A percentile compares a stretch with the other conserved stretches of the same genome.
These are phyloP conservation scores for Helicolenus hilgendorfi DNA, from an alignment of 2,797 vertebrate genomes.

Conservation along the genomic window DNA sequence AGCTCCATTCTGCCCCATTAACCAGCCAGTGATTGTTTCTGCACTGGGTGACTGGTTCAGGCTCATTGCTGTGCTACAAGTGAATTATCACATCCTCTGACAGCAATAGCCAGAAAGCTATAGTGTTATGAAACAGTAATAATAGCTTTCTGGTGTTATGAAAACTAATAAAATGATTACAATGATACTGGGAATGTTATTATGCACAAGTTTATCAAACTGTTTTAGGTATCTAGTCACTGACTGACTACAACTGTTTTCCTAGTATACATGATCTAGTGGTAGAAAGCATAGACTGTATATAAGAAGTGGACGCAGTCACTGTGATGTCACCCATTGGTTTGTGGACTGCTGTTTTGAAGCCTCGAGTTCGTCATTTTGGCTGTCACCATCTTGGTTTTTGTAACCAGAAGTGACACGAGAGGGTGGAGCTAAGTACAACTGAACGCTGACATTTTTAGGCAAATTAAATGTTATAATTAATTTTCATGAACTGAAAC, in stretches of 20 bases:
- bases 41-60: conserved; percentile 27
- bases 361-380: rapidly evolving
- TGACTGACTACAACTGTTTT: not conserved
- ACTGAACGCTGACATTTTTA: too few species aligned
- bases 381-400: rapidly evolving
- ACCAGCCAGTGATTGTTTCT: conserved; percentile 48
- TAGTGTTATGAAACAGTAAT: not conserved
- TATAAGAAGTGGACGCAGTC: too few species aligned
- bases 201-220: not conserved
- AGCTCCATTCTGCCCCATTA: conserved; percentile 65
- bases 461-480: rapidly evolving
- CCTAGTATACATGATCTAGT: not conserved
- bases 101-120: not conserved
- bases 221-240: not conserved
- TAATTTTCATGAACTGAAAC: too few species aligned
- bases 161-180: not conserved
- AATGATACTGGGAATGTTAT: not conserved
- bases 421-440: too few species aligned
- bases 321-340: rapidly evolving
- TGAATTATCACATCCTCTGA: conserved; percentile 14
- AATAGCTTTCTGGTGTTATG: not conserved
- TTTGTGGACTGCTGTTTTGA: too few species aligned
- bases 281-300: not conserved
- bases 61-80: not conserved
- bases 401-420: too few species aligned